Conservation (phyloP, 2,113 vertebrate species). For the Chaetura pelagica region DNA sequence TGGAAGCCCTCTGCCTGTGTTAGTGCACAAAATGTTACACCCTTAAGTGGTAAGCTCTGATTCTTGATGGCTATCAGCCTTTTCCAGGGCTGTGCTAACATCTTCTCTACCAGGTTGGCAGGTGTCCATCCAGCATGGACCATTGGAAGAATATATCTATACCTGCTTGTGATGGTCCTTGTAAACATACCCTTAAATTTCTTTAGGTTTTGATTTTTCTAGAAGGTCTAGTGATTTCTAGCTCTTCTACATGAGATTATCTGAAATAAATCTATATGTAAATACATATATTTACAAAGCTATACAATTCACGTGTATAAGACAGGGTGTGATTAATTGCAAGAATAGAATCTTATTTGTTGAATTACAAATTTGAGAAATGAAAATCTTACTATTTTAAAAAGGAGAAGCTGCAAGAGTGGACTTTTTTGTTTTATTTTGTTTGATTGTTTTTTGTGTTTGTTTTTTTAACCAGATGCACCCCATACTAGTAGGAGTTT, state of each 20-base stretch:
- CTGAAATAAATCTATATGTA: neutral
- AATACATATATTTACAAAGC: neutral
- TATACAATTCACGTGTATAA: neutral
- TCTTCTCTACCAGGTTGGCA: neutral
- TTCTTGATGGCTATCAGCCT: neutral
- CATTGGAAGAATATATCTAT: neutral
- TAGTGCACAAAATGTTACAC: neutral
- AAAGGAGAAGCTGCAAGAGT: neutral
- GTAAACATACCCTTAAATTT: neutral
- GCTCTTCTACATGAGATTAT: neutral
- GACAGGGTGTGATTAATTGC: neutral
- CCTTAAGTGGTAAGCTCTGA: neutral
- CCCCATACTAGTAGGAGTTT: neutral
- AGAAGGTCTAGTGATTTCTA: neutral
- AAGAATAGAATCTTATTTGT: neutral
- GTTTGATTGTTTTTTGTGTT: neutral
- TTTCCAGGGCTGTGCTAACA: neutral
- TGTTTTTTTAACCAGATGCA: neutral
- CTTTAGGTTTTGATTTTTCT: neutral
- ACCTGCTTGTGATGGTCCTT: neutral
- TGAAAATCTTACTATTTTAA: neutral
- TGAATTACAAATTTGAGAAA: neutral
- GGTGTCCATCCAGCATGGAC: neutral
- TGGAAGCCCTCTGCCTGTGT: neutral
- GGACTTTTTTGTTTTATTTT: too few relatives aligned